These are phyloP conservation scores for Chymomyza fuscimana DNA, from an alignment of 2,888 invertebrate species.

Conservation along the genomic window DNA sequence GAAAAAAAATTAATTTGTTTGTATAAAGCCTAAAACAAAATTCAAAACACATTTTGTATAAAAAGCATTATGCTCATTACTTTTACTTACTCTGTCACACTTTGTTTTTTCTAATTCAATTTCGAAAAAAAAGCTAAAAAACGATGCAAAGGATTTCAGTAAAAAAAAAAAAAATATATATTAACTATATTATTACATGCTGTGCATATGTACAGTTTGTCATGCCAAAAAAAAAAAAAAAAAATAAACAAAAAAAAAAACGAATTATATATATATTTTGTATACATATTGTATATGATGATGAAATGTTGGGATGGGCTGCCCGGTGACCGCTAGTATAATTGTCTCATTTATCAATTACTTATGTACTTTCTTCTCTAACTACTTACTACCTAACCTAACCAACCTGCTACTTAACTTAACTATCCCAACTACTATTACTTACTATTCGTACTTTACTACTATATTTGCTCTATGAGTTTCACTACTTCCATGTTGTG, in stretches of 20 bases:
- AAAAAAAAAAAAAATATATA: slow-evolving; percentile 34
- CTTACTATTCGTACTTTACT: slow-evolving; percentile 55
- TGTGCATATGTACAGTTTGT: slow-evolving; percentile 2
- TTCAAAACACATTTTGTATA: slow-evolving; percentile 53
- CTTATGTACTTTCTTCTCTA: slow-evolving; percentile 72
- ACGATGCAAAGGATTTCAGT: slow-evolving; percentile 49
- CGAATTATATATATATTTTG: slow-evolving; percentile 66
- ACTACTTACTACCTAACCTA: slow-evolving; percentile 56
- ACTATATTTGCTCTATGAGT: slow-evolving; percentile 67
- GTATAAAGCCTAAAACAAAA: slow-evolving; percentile 34
- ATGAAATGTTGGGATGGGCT: slow-evolving; percentile 81
- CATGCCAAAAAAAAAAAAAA: slow-evolving; percentile 31
- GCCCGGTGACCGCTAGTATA: slow-evolving; percentile 80
- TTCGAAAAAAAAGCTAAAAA: slow-evolving; percentile 36
- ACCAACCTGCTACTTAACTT: slow-evolving; percentile 12
- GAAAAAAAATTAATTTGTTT: slow-evolving; percentile 26
- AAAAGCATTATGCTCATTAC: slow-evolving; percentile 40
- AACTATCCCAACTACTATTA: slow-evolving; percentile 32
- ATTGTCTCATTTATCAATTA: slow-evolving; percentile 76
- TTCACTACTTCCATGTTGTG: slow-evolving; percentile 27
- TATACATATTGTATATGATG: slow-evolving; percentile 73
- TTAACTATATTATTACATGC: slow-evolving; percentile 4
- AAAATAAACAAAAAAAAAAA: slow-evolving; percentile 44
- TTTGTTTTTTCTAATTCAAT: slow-evolving; percentile 58
- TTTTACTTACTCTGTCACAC: slow-evolving; percentile 59